These are phyloP conservation scores for Nannoperca obscura DNA, from an alignment of 2,797 vertebrate species.

Conservation along the genomic window DNA sequence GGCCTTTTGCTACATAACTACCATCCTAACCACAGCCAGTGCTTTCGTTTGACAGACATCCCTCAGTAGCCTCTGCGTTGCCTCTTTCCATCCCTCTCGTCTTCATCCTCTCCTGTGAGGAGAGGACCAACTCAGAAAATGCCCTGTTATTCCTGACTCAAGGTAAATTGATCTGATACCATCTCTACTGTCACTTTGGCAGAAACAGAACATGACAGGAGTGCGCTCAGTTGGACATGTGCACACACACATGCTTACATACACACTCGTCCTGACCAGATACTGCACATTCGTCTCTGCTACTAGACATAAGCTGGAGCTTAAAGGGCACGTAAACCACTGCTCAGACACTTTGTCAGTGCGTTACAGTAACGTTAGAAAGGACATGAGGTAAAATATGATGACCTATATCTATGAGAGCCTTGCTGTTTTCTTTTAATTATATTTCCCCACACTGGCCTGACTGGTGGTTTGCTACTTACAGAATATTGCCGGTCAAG, in stretches of 20 bases:
- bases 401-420: conserved; percentile 34
- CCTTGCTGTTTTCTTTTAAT: conserved; percentile 26
- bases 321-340: conserved; percentile 55
- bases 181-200: conserved; percentile 62
- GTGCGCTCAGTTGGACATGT: conserved; percentile 16
- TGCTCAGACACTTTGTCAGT: conserved; percentile 56
- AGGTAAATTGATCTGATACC: conserved; percentile 59
- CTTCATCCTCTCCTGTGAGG: conserved; percentile 31
- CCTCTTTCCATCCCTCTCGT: conserved; percentile 1
- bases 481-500: conserved; percentile 47
- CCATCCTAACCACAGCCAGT: conserved; percentile 12
- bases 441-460: conserved; percentile 34
- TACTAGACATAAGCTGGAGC: conserved; percentile 56
- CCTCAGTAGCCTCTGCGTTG: conserved; percentile 13
- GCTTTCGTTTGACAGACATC: conserved; percentile 3
- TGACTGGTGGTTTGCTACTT: conserved; percentile 42
- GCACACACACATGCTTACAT: background rate
- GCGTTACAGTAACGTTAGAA: conserved; percentile 50
- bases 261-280: conserved; percentile 30
- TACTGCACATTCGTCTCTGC: conserved; percentile 54
- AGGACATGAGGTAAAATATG: conserved; percentile 64
- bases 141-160: conserved; percentile 66
- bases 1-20: conserved; percentile 58
- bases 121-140: conserved; percentile 48
- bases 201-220: conserved; percentile 59